Evolutionary conservation across 2,888 invertebrate species (phyloP).

Genomic region (Omphaloscelis lunosa): DNA sequence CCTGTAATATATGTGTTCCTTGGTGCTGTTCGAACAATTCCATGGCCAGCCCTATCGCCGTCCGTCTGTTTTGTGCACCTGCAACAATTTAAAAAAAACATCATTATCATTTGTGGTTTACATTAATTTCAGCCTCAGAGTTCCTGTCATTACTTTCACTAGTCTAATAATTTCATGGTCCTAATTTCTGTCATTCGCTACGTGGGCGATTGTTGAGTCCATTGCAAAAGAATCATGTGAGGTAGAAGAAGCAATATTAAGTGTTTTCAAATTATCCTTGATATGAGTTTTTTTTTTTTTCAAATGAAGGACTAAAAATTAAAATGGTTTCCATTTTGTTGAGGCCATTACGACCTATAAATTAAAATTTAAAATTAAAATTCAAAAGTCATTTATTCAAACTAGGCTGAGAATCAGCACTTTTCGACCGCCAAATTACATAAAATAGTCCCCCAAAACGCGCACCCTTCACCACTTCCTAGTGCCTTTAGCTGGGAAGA

Average conservation of each 20-base stretch:
- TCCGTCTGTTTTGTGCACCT: slow-evolving; percentile 94
- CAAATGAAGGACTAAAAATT: background rate
- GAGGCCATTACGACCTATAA: background rate
- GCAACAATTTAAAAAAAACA: slow-evolving; percentile 83
- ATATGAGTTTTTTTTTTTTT: background rate
- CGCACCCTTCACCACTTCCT: too few relatives aligned
- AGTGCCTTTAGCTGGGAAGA: too few relatives aligned
- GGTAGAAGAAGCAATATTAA: background rate
- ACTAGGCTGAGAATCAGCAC: too few relatives aligned
- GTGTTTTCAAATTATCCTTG: background rate
- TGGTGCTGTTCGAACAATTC: slow-evolving; percentile 99
- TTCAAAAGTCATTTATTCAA: too few relatives aligned
- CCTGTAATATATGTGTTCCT: slow-evolving; percentile 99
- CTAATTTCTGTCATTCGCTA: background rate
- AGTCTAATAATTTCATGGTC: background rate
- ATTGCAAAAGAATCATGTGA: background rate
- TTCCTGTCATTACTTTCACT: background rate
- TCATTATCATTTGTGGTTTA: slow-evolving; percentile 6
- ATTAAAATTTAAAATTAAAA: too few relatives aligned
- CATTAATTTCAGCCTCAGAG: background rate
- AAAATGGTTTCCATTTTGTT: background rate
- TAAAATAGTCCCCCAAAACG: too few relatives aligned
- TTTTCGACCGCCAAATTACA: too few relatives aligned
- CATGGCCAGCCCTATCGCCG: slow-evolving; percentile 94
- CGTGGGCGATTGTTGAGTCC: background rate